phyloP scores from a whole-genome alignment of 2,888 invertebrate genomes.

The Leptinotarsa rubiginosa region DNA sequence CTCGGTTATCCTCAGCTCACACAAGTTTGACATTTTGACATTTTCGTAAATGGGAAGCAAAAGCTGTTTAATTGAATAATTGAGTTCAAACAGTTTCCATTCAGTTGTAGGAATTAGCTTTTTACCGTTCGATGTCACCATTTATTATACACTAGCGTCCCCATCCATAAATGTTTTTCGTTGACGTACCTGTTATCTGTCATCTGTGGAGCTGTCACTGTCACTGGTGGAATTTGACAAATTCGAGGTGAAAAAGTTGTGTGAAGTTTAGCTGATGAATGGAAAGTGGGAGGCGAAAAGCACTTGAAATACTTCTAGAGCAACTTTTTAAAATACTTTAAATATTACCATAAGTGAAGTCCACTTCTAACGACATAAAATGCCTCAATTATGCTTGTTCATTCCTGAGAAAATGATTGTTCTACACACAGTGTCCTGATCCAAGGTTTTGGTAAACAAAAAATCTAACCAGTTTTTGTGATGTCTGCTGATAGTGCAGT shows the following conservation, averaged over 20 bases:
- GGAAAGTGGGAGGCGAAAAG: not conserved
- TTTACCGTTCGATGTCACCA: no score
- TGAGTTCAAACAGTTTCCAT: no score
- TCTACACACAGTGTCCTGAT: slow-evolving; percentile 5
- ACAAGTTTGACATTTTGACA: no score
- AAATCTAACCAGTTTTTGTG: not conserved
- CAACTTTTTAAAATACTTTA: not conserved
- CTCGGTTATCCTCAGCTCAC: no score
- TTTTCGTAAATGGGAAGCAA: no score
- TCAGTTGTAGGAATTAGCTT: no score
- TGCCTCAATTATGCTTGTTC: not conserved
- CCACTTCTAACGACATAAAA: not conserved
- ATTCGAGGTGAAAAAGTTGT: not conserved
- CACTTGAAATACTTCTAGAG: not conserved
- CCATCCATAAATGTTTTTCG: no score
- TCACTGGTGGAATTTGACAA: not conserved
- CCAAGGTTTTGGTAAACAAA: slow-evolving; percentile 14
- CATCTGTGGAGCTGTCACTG: not conserved
- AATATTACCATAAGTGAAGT: not conserved
- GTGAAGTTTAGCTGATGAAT: not conserved
- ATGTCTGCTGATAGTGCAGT: slow-evolving; percentile 12
- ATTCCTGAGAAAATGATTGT: not conserved
- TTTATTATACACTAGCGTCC: no score
- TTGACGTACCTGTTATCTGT: no score
- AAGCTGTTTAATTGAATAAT: no score